Evolutionary conservation across 2,888 invertebrate genomes (phyloP).

Genomic region (Orchesella flavescens): DNA sequence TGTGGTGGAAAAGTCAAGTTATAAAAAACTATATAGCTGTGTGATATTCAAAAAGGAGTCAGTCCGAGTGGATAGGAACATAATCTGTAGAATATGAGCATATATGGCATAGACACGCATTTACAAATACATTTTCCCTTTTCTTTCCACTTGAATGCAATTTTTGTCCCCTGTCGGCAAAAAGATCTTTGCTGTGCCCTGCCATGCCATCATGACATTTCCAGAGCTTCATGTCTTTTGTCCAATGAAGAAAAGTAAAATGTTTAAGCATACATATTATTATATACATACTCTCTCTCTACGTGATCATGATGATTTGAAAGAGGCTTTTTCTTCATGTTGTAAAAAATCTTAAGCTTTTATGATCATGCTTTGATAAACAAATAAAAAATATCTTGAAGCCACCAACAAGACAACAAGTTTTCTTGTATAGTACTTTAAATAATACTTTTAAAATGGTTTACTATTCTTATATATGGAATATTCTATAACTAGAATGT

Average conservation of each 20-base stretch:
- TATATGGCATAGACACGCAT: neutral
- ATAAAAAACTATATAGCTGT: neutral
- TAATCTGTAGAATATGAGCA: neutral
- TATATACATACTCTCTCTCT: too few species aligned
- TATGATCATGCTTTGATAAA: constrained; percentile 18
- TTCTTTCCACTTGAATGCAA: constrained; percentile 21
- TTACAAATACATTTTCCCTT: neutral
- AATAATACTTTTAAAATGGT: too few species aligned
- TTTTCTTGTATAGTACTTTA: neutral
- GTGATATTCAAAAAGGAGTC: neutral
- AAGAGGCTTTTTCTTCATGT: neutral
- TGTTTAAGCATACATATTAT: too few species aligned
- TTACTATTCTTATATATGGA: too few species aligned
- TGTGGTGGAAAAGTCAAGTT: neutral
- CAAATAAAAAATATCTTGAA: constrained; percentile 4
- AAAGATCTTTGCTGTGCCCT: neutral
- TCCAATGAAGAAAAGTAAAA: too few species aligned
- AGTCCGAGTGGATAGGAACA: neutral
- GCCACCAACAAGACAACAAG: neutral
- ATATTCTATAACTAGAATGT: too few species aligned
- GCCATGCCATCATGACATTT: constrained; percentile 20
- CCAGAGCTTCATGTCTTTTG: neutral
- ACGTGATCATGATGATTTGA: neutral
- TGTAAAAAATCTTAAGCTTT: constrained; percentile 8
- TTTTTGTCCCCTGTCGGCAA: constrained; percentile 4